These are phyloP conservation scores for Agrotis clavis DNA, from an alignment of 2,888 invertebrate species.

Conservation along the genomic window DNA sequence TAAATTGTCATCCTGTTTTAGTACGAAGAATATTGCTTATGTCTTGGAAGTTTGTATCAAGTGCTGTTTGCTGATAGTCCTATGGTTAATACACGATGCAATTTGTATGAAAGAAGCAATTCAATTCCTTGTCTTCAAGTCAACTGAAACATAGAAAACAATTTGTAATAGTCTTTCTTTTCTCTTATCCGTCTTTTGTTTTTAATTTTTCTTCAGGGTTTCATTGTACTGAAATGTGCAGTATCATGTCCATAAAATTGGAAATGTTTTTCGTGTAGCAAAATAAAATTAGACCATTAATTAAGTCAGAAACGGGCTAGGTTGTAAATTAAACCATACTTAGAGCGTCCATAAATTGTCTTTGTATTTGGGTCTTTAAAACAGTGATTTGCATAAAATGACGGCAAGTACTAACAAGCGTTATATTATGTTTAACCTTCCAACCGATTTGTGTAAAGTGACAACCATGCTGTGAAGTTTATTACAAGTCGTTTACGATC, in stretches of 20 bases:
- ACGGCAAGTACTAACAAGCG: conserved; percentile 55
- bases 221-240: not conserved
- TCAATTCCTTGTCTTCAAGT: conserved; percentile 43
- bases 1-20: too few relatives aligned
- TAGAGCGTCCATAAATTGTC: conserved; percentile 70
- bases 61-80: not conserved
- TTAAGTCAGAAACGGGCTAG: conserved; percentile 37
- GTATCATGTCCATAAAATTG: not conserved
- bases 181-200: conserved; percentile 30
- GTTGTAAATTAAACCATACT: conserved; percentile 72
- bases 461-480: conserved; percentile 59
- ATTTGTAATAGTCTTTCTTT: conserved; percentile 61
- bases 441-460: conserved; percentile 53
- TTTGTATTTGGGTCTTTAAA: conserved; percentile 73
- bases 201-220: conserved; percentile 31
- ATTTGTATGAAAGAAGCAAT: conserved; percentile 27
- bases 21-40: not conserved
- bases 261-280: not conserved
- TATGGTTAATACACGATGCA: conserved; percentile 18
- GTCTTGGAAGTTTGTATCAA: not conserved
- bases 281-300: not conserved
- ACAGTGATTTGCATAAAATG: conserved; percentile 71
- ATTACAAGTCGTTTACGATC: conserved; percentile 58
- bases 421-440: conserved; percentile 54
- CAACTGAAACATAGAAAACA: conserved; percentile 64